Conservation (phyloP, 2,888 invertebrate species). For the Syritta pipiens region DNA sequence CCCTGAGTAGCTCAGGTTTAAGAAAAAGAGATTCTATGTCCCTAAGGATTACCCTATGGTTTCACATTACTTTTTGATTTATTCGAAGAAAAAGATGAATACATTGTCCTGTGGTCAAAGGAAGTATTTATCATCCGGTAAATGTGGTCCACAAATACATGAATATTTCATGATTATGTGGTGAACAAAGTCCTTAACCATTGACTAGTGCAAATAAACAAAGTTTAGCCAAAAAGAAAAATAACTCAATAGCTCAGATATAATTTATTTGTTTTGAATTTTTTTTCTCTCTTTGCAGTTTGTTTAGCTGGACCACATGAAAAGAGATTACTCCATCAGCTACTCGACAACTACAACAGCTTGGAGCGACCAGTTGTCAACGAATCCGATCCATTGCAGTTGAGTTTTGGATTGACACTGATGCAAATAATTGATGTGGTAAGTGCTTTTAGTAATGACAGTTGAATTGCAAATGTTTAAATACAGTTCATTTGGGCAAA, state of each 20-base stretch:
- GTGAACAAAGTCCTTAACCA: neutral
- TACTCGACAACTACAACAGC: slow-evolving; percentile 95
- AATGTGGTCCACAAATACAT: slow-evolving; percentile 20
- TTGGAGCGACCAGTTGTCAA: slow-evolving; percentile 96
- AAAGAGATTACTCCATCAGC: slow-evolving; percentile 92
- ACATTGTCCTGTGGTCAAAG: neutral
- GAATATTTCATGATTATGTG: slow-evolving; percentile 28
- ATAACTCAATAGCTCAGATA: slow-evolving; percentile 1
- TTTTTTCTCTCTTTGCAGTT: slow-evolving; percentile 81
- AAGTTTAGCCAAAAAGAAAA: neutral
- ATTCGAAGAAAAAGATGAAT: neutral
- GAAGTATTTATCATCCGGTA: slow-evolving; percentile 15
- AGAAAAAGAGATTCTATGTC: neutral
- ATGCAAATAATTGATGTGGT: slow-evolving; percentile 99
- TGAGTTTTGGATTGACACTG: slow-evolving; percentile 96
- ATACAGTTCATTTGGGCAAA: no score
- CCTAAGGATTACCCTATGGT: neutral
- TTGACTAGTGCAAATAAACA: slow-evolving; percentile 17
- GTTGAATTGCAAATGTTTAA: no score
- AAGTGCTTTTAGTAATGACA: no score
- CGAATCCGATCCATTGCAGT: slow-evolving; percentile 96
- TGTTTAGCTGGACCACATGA: slow-evolving; percentile 93
- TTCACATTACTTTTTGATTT: neutral
- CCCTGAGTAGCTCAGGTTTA: neutral
- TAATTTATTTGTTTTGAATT: no score